Evolutionary conservation across 1,140 invertebrate species (phyloP).

Genomic region (Philopotamus ludificatus): DNA sequence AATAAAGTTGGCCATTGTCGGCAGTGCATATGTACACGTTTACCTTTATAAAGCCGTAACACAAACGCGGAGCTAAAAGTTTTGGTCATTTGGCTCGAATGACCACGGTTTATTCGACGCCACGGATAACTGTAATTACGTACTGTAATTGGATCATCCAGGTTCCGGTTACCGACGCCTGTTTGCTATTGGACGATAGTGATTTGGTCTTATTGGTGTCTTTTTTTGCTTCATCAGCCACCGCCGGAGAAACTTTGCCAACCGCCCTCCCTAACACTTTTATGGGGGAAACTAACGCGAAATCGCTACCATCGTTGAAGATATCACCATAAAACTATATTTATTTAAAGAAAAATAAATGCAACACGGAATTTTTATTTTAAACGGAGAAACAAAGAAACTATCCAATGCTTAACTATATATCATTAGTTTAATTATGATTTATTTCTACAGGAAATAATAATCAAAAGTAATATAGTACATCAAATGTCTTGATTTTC

Average conservation of each 20-base stretch:
- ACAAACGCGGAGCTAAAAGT: slow-evolving; percentile 7
- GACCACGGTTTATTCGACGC: slow-evolving; percentile 25
- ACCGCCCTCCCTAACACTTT: neutral
- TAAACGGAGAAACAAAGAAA: no score
- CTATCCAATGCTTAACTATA: no score
- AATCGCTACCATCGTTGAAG: no score
- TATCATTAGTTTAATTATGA: no score
- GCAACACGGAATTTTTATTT: no score
- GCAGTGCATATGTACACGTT: neutral
- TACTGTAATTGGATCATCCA: slow-evolving; percentile 37
- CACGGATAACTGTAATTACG: slow-evolving; percentile 38
- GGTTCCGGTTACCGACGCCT: slow-evolving; percentile 16
- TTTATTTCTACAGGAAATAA: no score
- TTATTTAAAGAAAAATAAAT: no score
- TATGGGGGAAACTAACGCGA: no score
- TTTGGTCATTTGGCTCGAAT: slow-evolving; percentile 31
- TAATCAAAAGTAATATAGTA: no score
- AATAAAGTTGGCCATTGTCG: no score
- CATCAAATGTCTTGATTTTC: no score
- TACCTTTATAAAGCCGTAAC: slow-evolving; percentile 16
- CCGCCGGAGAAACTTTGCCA: neutral
- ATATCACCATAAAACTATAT: no score
- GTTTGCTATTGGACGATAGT: slow-evolving; percentile 23
- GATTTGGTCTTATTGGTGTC: slow-evolving; percentile 19
- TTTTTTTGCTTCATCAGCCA: neutral